Conservation (phyloP, 2,113 vertebrate species). For the Antechinus stuartii region DNA sequence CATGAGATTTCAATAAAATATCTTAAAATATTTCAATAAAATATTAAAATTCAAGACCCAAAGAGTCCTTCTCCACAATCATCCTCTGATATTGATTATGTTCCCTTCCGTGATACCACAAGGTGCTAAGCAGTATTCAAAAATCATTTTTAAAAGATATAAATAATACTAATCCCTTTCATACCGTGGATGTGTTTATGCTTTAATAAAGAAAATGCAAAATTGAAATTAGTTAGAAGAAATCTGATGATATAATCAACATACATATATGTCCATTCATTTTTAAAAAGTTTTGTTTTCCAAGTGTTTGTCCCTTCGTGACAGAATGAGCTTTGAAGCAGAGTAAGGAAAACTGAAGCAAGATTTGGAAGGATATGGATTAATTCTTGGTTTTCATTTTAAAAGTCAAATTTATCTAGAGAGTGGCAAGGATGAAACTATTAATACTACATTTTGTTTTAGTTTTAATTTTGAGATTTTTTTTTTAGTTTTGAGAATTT, state of each 20-base stretch:
- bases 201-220: conserved; percentile 39
- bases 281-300: conserved; percentile 35
- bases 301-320: conserved; percentile 39
- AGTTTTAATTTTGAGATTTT: neutral
- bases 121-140: conserved; percentile 45
- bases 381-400: conserved; percentile 54
- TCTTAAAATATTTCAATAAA: neutral
- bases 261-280: conserved; percentile 31
- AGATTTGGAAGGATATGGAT: neutral
- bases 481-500: conserved; percentile 36
- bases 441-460: neutral
- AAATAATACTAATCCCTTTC: neutral
- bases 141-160: conserved; percentile 57
- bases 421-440: neutral
- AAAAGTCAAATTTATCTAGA: neutral
- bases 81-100: conserved; percentile 57
- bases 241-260: neutral
- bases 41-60: neutral
- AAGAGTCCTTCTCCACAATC: conserved; percentile 29
- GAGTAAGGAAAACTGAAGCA: conserved; percentile 16
- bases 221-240: conserved; percentile 60
- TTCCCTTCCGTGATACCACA: conserved; percentile 37
- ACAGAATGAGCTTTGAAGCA: neutral
- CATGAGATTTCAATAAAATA: neutral
- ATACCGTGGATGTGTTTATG: conserved; percentile 45